Percentiles rank a stretch among this genome's conserved stretches.
These are phyloP conservation scores for Sebastolobus alascanus DNA, from an alignment of 2,797 vertebrate species.

Conservation along the genomic window DNA sequence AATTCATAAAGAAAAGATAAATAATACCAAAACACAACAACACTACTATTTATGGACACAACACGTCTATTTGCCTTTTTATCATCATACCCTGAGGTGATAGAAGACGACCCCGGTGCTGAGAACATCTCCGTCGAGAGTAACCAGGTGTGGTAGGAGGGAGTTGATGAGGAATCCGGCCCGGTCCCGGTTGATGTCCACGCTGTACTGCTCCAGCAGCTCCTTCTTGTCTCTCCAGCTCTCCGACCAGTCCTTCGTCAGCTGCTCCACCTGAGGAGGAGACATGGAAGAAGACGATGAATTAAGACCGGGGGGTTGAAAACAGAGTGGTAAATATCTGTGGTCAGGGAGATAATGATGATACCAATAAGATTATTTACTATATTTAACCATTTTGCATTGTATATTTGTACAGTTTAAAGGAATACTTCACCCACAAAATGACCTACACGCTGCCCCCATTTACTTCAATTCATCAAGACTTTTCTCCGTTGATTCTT, in stretches of 20 bases:
- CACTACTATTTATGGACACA: not conserved
- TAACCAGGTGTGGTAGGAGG: slow-evolving; percentile 92
- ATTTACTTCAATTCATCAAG: too few species aligned
- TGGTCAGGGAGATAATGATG: not conserved
- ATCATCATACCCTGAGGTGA: slow-evolving; percentile 90
- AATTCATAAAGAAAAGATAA: not conserved
- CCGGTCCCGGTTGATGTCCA: slow-evolving; percentile 93
- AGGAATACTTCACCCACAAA: too few species aligned
- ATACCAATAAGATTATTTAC: not conserved
- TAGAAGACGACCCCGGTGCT: slow-evolving; percentile 96
- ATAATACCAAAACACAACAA: not conserved
- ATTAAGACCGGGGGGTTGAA: not conserved
- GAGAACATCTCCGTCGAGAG: slow-evolving; percentile 93
- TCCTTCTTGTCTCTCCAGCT: slow-evolving; percentile 92
- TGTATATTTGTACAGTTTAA: not conserved
- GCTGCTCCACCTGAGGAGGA: slow-evolving; percentile 89
- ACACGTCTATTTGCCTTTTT: not conserved
- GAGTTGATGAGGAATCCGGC: slow-evolving; percentile 93
- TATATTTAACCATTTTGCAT: not conserved
- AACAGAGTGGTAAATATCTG: not conserved
- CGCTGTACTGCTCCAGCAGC: slow-evolving; percentile 92
- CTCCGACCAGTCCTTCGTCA: slow-evolving; percentile 94
- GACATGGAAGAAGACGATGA: not conserved
- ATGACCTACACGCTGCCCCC: too few species aligned
- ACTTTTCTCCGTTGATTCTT: too few species aligned